Conservation (phyloP, 2,113 vertebrate species). For the Gallinago media region DNA sequence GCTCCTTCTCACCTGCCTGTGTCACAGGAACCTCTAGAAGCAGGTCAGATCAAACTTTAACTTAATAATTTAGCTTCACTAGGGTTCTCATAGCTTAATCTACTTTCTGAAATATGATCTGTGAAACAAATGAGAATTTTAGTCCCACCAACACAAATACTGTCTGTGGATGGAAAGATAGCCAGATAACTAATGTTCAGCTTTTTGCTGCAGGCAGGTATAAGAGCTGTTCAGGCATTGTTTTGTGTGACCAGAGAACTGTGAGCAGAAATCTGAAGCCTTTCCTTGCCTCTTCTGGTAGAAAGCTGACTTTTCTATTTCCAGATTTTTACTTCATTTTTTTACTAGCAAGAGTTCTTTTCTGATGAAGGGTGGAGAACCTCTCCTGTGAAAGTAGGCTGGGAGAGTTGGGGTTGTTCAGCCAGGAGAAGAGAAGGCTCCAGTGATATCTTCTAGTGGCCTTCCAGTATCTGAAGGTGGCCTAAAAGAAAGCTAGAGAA, state of each 20-base stretch:
- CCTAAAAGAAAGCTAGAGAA: neutral
- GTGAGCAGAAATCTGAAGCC: neutral
- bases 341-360: neutral
- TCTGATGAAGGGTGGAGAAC: neutral
- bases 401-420: neutral
- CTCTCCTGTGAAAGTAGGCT: neutral
- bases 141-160: neutral
- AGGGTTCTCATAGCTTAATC: neutral
- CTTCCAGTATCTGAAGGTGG: neutral
- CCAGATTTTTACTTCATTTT: neutral
- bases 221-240: neutral
- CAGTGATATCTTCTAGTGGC: neutral
- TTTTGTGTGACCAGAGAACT: neutral
- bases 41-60: neutral
- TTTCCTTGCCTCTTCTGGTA: neutral
- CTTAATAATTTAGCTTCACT: neutral
- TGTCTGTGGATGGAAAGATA: neutral
- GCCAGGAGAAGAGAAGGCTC: neutral
- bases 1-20: neutral
- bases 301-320: neutral
- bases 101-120: neutral
- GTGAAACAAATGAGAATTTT: neutral
- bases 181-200: neutral
- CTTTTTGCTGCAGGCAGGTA: neutral
- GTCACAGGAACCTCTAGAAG: neutral